Evolutionary conservation across 1,140 invertebrate species (phyloP).

Genomic region (Nebria ingens): DNA sequence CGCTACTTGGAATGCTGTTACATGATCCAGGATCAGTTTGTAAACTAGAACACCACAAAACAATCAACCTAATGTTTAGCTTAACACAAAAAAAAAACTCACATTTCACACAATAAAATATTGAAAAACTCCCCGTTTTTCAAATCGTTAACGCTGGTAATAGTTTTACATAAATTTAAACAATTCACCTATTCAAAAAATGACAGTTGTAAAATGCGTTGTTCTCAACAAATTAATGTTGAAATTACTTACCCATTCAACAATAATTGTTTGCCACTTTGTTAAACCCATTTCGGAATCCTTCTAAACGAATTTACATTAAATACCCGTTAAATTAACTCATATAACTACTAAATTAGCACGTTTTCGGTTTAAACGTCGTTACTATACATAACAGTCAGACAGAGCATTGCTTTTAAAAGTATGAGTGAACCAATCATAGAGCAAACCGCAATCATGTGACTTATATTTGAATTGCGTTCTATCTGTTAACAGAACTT

Average conservation of each 20-base stretch:
- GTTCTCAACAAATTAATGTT: neutral
- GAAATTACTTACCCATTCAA: constrained; percentile 28
- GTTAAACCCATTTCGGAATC: constrained; percentile 22
- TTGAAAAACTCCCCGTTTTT: constrained; percentile 25
- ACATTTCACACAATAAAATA: constrained; percentile 24
- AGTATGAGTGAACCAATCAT: no score
- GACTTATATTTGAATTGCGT: no score
- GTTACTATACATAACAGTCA: no score
- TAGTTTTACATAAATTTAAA: constrained; percentile 24
- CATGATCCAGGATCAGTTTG: neutral
- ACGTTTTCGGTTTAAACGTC: no score
- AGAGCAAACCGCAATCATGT: no score
- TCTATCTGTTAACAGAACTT: no score
- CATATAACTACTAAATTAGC: no score
- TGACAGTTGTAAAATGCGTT: neutral
- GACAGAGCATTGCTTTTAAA: no score
- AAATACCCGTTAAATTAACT: no score
- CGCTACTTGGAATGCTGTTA: neutral
- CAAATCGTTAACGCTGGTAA: constrained; percentile 23
- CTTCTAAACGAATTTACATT: no score
- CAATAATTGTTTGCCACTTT: constrained; percentile 25
- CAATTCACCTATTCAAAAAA: constrained; percentile 29
- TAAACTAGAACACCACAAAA: neutral
- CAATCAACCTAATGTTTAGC: neutral
- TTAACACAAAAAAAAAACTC: constrained; percentile 17